Evolutionary conservation across 2,797 vertebrate species (phyloP), one percentile per base, ranked within the genome.

Genomic region (Pelobates cultripes): DNA sequence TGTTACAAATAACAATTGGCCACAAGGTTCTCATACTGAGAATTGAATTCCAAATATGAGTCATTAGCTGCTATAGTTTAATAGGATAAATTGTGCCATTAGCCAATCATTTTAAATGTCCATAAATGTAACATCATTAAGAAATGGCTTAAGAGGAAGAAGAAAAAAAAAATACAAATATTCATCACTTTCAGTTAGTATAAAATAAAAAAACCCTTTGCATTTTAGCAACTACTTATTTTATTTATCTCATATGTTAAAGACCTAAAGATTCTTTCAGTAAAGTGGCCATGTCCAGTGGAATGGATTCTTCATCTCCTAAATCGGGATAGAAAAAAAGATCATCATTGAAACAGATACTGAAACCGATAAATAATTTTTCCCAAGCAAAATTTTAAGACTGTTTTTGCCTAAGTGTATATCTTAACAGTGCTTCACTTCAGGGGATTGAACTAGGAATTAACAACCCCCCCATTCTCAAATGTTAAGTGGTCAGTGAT

Each of bases 201-300:
- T 71, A 85, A 89, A 90, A 87, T 89, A 57, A 57, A 14, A 57
- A 57, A 12, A 12, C 10, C 84, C 85, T 86, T 64, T 87, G 86
- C 86, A 87, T 85, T 87, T 68, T 63, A 40, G 61, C 3, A 70
- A 75, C 82, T 87, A 80, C 13, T 42, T 84, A 79, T 84, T 81
- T 75, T 7, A 47, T 45, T 42, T 6, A 42, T 14, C 28, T 28
- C 28, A 28, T 85, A 44, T 43, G 82, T 96, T 91, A 97, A 88
- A 99, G 92, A 86, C 97, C 97, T 88, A 99, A 90, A 0, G 97
- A 97, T 12, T 94, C 94, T 93, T 96, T 99, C 63, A 99, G 88
- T 86, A 99, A 90, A 0, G 96, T 95, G 14, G 97, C 97, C 94
- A 99, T 97, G 88, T 98, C 96, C 88, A 96, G 93, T 82, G 96